Percentiles rank a stretch among this genome's conserved stretches.
phyloP scores from a whole-genome alignment of 2,797 vertebrate genomes.

The Bucorvus abyssinicus region DNA sequence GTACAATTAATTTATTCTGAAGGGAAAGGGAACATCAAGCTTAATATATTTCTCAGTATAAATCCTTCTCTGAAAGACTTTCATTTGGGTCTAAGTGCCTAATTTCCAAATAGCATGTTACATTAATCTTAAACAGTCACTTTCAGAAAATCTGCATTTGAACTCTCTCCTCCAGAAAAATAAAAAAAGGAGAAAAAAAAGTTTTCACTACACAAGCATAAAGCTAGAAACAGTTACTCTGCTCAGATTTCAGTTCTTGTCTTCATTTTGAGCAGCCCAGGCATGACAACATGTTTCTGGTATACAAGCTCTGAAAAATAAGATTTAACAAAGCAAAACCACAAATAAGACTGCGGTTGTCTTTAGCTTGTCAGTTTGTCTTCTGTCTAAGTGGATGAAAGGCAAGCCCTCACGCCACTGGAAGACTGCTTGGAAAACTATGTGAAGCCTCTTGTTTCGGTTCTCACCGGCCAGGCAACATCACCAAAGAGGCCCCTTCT shows the following conservation, averaged over 20 bases:
- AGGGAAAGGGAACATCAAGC: background rate
- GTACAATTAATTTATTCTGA: slow-evolving; percentile 27
- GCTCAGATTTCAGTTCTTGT: background rate
- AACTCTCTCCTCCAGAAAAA: background rate
- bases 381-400: background rate
- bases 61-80: background rate
- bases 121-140: background rate
- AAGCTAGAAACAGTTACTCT: background rate
- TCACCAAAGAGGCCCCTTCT: background rate
- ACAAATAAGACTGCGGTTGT: background rate
- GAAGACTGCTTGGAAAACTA: background rate
- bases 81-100: background rate
- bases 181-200: too few species aligned
- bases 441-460: background rate
- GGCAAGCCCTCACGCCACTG: background rate
- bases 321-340: background rate
- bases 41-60: background rate
- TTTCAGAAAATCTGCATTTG: slow-evolving; percentile 2
- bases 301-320: slow-evolving; percentile 7
- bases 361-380: slow-evolving; percentile 12
- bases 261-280: background rate
- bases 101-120: background rate
- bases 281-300: background rate
- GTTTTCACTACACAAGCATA: background rate
- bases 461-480: background rate